Conservation (phyloP, 1,140 invertebrate species). For the Drosophila ohnishii region DNA sequence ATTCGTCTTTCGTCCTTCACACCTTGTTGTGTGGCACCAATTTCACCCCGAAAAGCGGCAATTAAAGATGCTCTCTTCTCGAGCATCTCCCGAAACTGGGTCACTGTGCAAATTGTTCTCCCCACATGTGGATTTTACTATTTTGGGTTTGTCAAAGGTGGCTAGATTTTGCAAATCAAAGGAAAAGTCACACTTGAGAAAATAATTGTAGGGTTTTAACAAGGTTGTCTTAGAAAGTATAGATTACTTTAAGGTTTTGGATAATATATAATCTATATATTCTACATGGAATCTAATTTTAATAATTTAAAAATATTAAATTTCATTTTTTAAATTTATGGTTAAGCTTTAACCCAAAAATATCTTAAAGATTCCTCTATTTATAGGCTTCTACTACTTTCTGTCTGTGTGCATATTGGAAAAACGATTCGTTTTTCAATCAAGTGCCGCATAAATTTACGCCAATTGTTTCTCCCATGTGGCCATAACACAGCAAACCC, state of each 20-base stretch:
- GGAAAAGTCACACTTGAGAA: constrained; percentile 6
- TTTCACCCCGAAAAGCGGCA: constrained; percentile 11
- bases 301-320: too few species aligned
- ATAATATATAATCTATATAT: too few species aligned
- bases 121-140: constrained; percentile 12
- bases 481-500: constrained; percentile 17
- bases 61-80: constrained; percentile 11
- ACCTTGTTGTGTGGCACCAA: constrained; percentile 23
- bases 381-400: background rate
- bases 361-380: too few species aligned
- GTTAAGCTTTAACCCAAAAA: too few species aligned
- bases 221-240: too few species aligned
- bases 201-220: background rate
- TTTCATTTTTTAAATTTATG: too few species aligned
- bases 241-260: too few species aligned
- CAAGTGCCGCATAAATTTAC: constrained; percentile 61
- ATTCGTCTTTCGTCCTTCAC: constrained; percentile 40
- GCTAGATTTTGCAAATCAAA: background rate
- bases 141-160: constrained; percentile 27
- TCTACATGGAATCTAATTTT: too few species aligned
- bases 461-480: constrained; percentile 54
- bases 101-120: constrained; percentile 34
- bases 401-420: background rate
- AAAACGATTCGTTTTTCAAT: constrained; percentile 58
- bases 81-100: constrained; percentile 14